A percentile compares a stretch with the other conserved stretches of the same genome.
phyloP scores from a whole-genome alignment of 2,888 invertebrate species.

The Nomada goodeniana region DNA sequence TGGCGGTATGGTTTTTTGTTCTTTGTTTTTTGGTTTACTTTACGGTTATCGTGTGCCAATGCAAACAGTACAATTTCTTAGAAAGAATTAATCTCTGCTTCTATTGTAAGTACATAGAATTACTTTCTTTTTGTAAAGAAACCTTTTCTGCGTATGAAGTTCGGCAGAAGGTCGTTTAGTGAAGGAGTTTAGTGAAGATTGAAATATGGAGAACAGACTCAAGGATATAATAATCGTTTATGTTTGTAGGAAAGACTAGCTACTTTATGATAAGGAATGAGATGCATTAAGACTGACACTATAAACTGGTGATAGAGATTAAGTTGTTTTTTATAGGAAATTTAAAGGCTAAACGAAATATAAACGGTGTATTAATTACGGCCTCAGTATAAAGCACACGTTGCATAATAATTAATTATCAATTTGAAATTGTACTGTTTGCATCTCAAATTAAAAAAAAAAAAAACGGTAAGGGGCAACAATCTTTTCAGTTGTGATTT shows the following conservation, averaged over 20 bases:
- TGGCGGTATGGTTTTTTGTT: slow-evolving; percentile 3
- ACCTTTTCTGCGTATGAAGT: not conserved
- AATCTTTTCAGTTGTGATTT: not conserved
- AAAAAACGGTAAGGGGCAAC: not conserved
- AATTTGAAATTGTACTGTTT: slow-evolving; percentile 53
- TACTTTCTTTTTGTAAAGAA: not conserved
- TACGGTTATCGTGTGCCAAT: not conserved
- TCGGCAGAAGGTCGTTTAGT: not conserved
- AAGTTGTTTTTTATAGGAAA: slow-evolving; percentile 31
- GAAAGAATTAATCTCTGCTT: not conserved
- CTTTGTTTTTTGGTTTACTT: not conserved
- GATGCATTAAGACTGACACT: slow-evolving; percentile 50
- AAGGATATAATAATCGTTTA: slow-evolving; percentile 2
- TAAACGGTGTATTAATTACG: not conserved
- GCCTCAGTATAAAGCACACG: too few species aligned
- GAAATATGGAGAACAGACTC: not conserved
- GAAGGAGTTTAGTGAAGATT: not conserved
- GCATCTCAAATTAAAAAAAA: slow-evolving; percentile 5
- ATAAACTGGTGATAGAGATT: slow-evolving; percentile 51
- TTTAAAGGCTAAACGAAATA: not conserved
- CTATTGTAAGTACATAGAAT: not conserved
- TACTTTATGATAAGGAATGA: slow-evolving; percentile 26
- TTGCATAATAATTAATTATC: not conserved
- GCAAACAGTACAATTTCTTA: slow-evolving; percentile 49
- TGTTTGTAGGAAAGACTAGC: not conserved